Percentiles rank a stretch among this genome's conserved stretches.
Conservation (phyloP, 2,797 vertebrate genomes). For the Hyperoplus immaculatus region DNA sequence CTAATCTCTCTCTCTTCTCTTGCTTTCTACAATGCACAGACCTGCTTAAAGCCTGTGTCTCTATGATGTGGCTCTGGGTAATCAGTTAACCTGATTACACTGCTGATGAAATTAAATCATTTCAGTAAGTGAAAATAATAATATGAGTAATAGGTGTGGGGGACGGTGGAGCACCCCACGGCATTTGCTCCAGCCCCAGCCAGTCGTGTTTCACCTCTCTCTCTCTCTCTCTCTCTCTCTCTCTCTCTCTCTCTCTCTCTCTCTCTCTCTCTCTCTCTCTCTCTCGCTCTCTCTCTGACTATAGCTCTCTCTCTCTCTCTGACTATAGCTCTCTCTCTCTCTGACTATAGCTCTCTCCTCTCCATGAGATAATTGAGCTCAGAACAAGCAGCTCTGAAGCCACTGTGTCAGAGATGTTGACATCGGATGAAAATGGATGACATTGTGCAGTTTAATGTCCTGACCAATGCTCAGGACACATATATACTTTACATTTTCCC, state of each 20-base stretch:
- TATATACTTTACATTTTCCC: background rate
- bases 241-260: slow-evolving; percentile 30
- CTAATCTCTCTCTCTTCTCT: slow-evolving; percentile 1
- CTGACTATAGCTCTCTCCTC: slow-evolving; percentile 20
- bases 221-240: slow-evolving; percentile 28
- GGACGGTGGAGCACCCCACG: slow-evolving; percentile 58
- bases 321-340: background rate
- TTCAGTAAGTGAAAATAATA: slow-evolving; percentile 85
- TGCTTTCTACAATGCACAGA: slow-evolving; percentile 51
- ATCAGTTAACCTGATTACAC: slow-evolving; percentile 87
- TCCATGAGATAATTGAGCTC: slow-evolving; percentile 50
- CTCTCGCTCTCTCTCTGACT: slow-evolving; percentile 32
- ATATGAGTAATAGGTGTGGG: slow-evolving; percentile 79
- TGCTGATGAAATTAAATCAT: slow-evolving; percentile 86
- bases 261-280: slow-evolving; percentile 28
- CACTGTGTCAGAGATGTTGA: slow-evolving; percentile 42
- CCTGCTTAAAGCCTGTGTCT: slow-evolving; percentile 73
- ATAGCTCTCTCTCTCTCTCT: no score
- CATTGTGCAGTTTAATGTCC: slow-evolving; percentile 10
- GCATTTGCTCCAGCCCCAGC: slow-evolving; percentile 61
- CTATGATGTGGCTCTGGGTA: slow-evolving; percentile 70
- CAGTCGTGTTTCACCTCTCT: slow-evolving; percentile 48
- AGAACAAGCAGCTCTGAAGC: slow-evolving; percentile 41
- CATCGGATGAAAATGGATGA: slow-evolving; percentile 40
- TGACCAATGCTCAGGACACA: slow-evolving; percentile 6